Evolutionary conservation across 2,797 vertebrate species (phyloP).

Genomic region (Tadarida brasiliensis): DNA sequence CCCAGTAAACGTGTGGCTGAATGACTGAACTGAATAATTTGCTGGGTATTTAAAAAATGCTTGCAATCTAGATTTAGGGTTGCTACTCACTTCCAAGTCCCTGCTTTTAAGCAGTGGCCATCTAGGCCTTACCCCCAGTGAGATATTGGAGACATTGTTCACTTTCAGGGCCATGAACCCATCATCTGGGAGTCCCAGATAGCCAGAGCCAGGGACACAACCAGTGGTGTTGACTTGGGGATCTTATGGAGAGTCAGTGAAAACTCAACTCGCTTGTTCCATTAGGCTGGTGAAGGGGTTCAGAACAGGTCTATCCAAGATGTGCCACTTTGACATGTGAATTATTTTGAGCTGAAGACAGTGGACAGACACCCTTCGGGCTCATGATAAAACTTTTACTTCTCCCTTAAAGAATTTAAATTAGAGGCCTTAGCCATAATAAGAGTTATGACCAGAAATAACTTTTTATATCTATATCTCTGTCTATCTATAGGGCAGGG

Average conservation of each 20-base stretch:
- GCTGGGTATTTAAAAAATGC: neutral
- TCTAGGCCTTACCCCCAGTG: neutral
- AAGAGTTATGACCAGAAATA: neutral
- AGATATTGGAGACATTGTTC: neutral
- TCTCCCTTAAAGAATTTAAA: neutral
- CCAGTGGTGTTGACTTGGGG: conserved; percentile 9
- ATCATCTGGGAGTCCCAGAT: neutral
- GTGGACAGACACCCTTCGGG: neutral
- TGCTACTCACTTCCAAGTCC: neutral
- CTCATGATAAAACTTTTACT: too few species aligned
- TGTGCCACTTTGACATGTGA: neutral
- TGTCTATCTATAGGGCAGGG: neutral
- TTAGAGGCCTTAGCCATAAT: neutral
- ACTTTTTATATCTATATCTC: neutral
- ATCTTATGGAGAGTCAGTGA: neutral
- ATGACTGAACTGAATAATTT: neutral
- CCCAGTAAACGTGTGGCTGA: neutral
- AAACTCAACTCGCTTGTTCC: neutral
- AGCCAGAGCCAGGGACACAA: neutral
- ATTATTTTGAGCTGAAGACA: neutral
- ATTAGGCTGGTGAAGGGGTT: neutral
- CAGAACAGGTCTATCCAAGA: neutral
- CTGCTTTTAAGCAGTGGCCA: neutral
- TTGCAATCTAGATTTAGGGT: neutral
- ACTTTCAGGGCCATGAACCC: neutral